phyloP scores from a whole-genome alignment of 1,140 invertebrate genomes.

The Neodiprion pinetum region DNA sequence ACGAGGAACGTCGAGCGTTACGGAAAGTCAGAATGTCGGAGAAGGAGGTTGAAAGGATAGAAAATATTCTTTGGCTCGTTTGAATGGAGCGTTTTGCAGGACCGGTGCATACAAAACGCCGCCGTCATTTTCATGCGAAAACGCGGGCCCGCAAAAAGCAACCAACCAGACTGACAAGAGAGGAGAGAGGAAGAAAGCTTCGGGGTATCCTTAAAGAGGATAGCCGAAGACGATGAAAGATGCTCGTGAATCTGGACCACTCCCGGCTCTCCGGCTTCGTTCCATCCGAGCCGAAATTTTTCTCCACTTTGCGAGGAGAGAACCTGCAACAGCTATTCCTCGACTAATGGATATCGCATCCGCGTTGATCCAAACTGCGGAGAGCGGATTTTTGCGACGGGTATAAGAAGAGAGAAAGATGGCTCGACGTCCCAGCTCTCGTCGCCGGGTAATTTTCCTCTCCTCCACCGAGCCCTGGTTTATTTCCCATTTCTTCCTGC shows the following conservation, averaged over 20 bases:
- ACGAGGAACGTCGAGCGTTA: neutral
- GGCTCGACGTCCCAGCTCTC: constrained; percentile 30
- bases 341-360: constrained; percentile 58
- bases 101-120: neutral
- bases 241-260: neutral
- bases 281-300: constrained; percentile 46
- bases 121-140: neutral
- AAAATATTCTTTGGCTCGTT: constrained; percentile 2
- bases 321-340: constrained; percentile 44
- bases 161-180: no score
- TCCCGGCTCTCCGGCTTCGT: neutral
- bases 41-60: neutral
- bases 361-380: constrained; percentile 21
- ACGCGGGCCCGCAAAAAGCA: neutral
- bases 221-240: neutral
- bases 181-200: no score
- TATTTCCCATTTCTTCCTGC: neutral
- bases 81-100: constrained; percentile 1
- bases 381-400: constrained; percentile 28
- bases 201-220: constrained; percentile 13
- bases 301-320: constrained; percentile 48
- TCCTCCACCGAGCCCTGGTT: neutral
- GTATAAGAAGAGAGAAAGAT: constrained; percentile 25
- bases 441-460: neutral
- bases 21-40: neutral